Evolutionary conservation across 2,113 vertebrate species (phyloP), one percentile per base, ranked within the genome.

Genomic region (Sphaerodactylus townsendi): DNA sequence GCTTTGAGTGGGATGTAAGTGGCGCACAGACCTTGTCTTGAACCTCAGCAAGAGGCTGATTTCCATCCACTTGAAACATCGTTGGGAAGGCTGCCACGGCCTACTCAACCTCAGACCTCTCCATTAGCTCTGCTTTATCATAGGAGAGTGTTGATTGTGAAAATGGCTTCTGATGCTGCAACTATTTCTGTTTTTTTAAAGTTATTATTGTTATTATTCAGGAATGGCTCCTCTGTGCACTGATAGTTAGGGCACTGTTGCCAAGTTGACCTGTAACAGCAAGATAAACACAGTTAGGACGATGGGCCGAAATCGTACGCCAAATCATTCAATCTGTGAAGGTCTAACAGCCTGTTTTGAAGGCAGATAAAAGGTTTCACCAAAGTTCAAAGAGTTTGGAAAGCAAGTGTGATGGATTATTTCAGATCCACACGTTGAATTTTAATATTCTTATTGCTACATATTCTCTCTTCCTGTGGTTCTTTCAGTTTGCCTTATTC

Each of bases 1-100:
- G 68, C 53, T 66, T 82, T 73, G 64, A 86, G 85, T 53, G 66
- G 65, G 65, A 70, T 59, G 41, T 50, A 86, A 86, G 85, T 71
- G 72, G 64, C 48, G 53, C 66, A 19, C 21, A 64, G 79, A 82
- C 66, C 85, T 72, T 82, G 79, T 64, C 48, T 50, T 64, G 66
- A 71, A 69, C 65, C 28, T 81, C 39, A 33, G 70, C 35, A 80
- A 74, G 78, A 65, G 70, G 59, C 62, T 30, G 71, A 68, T 75
- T 85, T 53, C n/a, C 77, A 68, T 41, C 46, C n/a, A 68, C 84
- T 85, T 50, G 44, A 65, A 79, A 72, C 35, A 33, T 41, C 71
- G 4, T 66, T 68, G 50, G 79, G 66, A 82, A 77, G 53, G 65
- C 69, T 70, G 71, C 72, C 79, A 86, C 3, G n/a, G 48, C 73